phyloP scores from a whole-genome alignment of 2,888 invertebrate genomes.

The Didymodactylos carnosus region DNA sequence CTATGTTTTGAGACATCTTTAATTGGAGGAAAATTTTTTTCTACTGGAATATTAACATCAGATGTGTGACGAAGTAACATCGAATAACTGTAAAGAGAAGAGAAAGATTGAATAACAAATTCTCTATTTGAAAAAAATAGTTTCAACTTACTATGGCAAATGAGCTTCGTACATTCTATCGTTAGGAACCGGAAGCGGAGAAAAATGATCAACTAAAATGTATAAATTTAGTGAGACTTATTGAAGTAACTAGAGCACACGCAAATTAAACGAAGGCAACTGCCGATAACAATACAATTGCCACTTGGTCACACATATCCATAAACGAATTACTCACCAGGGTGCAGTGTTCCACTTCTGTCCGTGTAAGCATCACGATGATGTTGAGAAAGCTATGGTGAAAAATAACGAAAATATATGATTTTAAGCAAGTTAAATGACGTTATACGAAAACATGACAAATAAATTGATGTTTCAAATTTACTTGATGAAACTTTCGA shows the following conservation, averaged over 20 bases:
- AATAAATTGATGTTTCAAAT: too few species aligned
- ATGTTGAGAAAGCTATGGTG: conserved; percentile 25
- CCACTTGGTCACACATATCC: too few species aligned
- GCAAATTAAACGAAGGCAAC: too few species aligned
- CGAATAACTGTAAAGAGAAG: background rate
- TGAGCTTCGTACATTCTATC: conserved; percentile 9
- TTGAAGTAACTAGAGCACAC: too few species aligned
- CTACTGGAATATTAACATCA: conserved; percentile 7
- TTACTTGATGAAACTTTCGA: conserved; percentile 25
- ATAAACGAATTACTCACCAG: too few species aligned
- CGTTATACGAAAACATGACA: too few species aligned
- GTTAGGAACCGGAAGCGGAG: conserved; percentile 3
- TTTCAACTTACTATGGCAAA: conserved; percentile 6
- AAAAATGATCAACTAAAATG: conserved; percentile 28
- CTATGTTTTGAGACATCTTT: conserved; percentile 1
- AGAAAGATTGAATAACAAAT: background rate
- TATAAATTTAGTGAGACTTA: too few species aligned
- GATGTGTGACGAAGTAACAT: conserved; percentile 11
- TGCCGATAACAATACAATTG: too few species aligned
- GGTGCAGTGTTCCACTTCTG: conserved; percentile 26
- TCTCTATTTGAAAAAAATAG: background rate
- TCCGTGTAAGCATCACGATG: conserved; percentile 32
- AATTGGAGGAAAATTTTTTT: conserved; percentile 4
- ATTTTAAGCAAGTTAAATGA: background rate
- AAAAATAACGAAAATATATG: background rate